phyloP scores from a whole-genome alignment of 1,140 invertebrate species.

The Panagrolaimus sp. region DNA sequence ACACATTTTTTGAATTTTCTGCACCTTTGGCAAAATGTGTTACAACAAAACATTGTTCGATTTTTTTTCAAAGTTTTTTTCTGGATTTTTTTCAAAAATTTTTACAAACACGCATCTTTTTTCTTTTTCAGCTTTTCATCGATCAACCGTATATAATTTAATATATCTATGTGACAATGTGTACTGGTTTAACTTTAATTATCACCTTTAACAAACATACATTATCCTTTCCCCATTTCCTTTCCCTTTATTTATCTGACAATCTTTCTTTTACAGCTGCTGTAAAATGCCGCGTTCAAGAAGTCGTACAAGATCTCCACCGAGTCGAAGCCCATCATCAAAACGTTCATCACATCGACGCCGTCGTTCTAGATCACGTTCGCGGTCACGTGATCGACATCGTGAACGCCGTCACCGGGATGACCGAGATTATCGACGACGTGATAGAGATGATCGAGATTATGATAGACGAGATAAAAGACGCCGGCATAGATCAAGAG shows the following conservation, averaged over 20 bases:
- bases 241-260: no score
- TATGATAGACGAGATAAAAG: not conserved
- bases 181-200: not conserved
- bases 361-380: not conserved
- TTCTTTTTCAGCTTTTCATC: no score
- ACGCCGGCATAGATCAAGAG: not conserved
- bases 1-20: no score
- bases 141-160: not conserved
- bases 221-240: no score
- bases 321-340: not conserved
- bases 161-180: not conserved
- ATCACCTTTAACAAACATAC: no score
- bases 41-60: no score
- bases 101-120: no score
- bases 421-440: constrained; percentile 2
- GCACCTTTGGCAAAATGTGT: no score
- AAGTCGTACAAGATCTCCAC: not conserved
- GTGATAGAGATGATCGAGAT: constrained; percentile 11
- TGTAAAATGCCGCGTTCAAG: no score
- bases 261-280: no score
- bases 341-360: not conserved
- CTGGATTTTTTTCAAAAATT: no score
- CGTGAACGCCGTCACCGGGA: not conserved
- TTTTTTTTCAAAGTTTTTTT: no score
- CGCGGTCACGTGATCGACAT: not conserved